Evolutionary conservation across 2,113 vertebrate genomes (phyloP).

Genomic region (Cathartes aura): DNA sequence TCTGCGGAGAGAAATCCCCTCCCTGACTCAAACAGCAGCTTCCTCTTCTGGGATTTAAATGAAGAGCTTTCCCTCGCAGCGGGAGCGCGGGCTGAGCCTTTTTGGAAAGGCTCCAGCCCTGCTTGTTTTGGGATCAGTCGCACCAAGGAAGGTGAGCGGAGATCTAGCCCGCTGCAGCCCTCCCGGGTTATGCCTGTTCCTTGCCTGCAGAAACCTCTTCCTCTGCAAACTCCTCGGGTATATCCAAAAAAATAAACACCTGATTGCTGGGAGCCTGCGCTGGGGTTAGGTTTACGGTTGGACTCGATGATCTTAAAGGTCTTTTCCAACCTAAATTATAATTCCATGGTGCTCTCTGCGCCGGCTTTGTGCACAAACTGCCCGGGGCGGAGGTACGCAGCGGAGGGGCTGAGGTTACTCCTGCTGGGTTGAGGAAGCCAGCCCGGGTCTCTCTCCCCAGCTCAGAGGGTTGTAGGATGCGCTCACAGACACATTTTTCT

Average conservation of each 20-base stretch:
- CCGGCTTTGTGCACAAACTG: not conserved
- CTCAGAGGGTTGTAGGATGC: not conserved
- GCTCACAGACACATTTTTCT: not conserved
- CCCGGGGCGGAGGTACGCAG: accelerated
- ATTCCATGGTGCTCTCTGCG: accelerated
- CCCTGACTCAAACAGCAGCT: not conserved
- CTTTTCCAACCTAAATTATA: not conserved
- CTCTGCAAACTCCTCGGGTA: not conserved
- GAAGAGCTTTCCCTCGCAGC: not conserved
- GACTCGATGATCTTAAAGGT: not conserved
- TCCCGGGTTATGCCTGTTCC: accelerated
- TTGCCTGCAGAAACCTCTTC: not conserved
- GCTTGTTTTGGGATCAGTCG: not conserved
- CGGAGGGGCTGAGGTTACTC: not conserved
- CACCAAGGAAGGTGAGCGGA: accelerated
- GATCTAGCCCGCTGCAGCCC: accelerated
- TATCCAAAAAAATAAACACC: accelerated
- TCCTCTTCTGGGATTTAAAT: not conserved
- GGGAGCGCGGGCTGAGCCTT: not conserved
- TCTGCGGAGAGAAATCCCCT: not conserved
- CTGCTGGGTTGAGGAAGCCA: not conserved
- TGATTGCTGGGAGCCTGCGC: accelerated
- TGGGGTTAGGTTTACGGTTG: not conserved
- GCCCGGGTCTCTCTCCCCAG: not conserved
- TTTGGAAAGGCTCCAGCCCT: not conserved